These are phyloP conservation scores for Cheilosia variabilis DNA, from an alignment of 2,888 invertebrate genomes.

Conservation along the genomic window DNA sequence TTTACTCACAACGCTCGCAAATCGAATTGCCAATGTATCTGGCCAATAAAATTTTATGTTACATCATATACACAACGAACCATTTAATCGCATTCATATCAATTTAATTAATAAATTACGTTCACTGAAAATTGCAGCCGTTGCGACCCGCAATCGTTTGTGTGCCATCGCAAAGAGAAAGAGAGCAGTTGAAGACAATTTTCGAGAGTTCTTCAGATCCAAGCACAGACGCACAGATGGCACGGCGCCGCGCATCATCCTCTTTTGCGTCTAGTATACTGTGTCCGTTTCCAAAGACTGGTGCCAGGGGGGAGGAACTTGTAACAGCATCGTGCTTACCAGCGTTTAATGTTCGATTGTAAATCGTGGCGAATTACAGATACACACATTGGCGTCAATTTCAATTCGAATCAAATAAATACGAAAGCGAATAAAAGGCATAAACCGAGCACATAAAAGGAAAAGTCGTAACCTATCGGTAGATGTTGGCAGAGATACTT, in stretches of 20 bases:
- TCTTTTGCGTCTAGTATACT: constrained; percentile 28
- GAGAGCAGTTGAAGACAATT: constrained; percentile 29
- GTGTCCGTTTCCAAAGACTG: constrained; percentile 6
- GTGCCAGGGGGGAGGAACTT: constrained; percentile 17
- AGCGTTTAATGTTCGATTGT: constrained; percentile 56
- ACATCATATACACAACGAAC: constrained; percentile 37
- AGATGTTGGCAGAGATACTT: neutral
- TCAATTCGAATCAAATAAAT: constrained; percentile 52
- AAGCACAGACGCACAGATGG: constrained; percentile 7
- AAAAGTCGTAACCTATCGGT: neutral
- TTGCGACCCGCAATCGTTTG: constrained; percentile 4
- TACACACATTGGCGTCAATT: constrained; percentile 35
- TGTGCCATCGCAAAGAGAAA: neutral
- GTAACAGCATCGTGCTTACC: constrained; percentile 13
- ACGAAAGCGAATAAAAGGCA: constrained; percentile 4
- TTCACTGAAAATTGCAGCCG: constrained; percentile 52
- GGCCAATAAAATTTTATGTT: constrained; percentile 54
- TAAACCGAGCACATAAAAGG: constrained; percentile 1
- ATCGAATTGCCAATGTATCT: constrained; percentile 23
- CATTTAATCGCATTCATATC: constrained; percentile 68
- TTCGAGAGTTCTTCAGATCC: neutral
- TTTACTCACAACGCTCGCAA: neutral
- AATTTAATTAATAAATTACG: constrained; percentile 73
- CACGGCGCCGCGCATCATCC: neutral
- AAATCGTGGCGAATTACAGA: constrained; percentile 36